Evolutionary conservation across 1,140 invertebrate genomes (phyloP).

Genomic region (Pachypsylla venusta): DNA sequence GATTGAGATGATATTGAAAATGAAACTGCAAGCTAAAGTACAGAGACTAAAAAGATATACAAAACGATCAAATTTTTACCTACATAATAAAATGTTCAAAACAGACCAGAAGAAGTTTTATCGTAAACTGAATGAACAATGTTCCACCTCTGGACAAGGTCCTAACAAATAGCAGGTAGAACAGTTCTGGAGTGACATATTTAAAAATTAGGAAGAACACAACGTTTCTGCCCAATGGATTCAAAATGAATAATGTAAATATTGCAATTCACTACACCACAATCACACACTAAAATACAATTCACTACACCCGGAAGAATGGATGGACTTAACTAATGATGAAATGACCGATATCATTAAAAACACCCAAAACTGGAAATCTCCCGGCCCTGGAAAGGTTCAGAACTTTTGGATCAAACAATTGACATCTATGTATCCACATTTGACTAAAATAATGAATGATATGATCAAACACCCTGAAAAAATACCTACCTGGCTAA

Average conservation of each 20-base stretch:
- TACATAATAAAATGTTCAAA: not conserved
- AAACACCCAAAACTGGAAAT: conserved; percentile 1
- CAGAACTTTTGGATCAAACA: conserved; percentile 5
- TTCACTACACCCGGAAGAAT: conserved; percentile 35
- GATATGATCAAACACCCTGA: not conserved
- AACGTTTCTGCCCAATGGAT: not conserved
- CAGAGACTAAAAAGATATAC: not conserved
- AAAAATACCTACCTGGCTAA: not conserved
- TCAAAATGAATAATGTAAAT: conserved; percentile 37
- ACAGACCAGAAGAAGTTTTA: not conserved
- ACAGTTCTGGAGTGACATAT: not conserved
- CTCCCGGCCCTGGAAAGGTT: not conserved
- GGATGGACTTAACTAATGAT: not conserved
- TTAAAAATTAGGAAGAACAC: not conserved
- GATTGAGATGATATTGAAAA: not conserved
- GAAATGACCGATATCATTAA: not conserved
- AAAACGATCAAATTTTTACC: not conserved
- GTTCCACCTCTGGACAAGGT: not conserved
- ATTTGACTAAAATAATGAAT: not conserved
- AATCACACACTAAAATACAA: no score
- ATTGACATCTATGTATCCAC: not conserved
- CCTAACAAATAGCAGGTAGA: not conserved
- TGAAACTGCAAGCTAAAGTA: not conserved
- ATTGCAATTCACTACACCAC: no score
- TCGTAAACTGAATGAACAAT: not conserved